Base-by-base conservation (phyloP, 2,113 vertebrate genomes). In the Pygoscelis antarcticus region DNA sequence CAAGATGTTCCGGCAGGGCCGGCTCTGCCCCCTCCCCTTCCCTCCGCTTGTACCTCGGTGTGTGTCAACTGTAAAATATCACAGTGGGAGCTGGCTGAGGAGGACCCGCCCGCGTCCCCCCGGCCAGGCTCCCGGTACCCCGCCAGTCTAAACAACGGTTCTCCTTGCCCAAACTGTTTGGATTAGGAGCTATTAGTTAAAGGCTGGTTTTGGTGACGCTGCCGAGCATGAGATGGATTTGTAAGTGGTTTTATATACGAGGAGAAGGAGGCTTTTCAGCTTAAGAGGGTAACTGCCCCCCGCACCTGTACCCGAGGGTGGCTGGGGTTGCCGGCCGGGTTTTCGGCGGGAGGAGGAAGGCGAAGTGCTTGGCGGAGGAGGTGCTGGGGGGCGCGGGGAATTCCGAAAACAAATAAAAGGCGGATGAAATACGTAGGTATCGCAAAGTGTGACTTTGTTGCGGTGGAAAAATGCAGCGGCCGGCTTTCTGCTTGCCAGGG, bases 251-350 rank as follows among this genome's bases (percentile, higher is more conserved):
- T 95, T 65, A 51, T 61, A 77, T 29, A 32, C n/a, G 54, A 87
- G 34, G 47, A 93, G 83, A 90, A 97, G 40, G 68, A 76, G 83
- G 74, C 47, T 97, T 95, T 96, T 78, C 34, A 89, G 57, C 36
- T 92, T 66, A 79, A 89, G 91, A 91, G 91, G 72, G 60, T 76
- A 94, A 91, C 83, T 83, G 66, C 29, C 36, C 88, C 88, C 88
- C 65, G 93, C 97, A 97, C 97, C 97, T 98, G 97, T 88, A 75
- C 36, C 86, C 52, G 27, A 91, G 86, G 60, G 72, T 20, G 78
- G 16, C 72, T 66, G 62, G 81, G 66, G 81, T 29, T 26, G 81
- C 44, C 10, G 47, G 54, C 11, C 12, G 77, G 16, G 46, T 11
- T 61, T 68, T 65, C 72, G 40, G 36, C 12, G 32, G 34, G 76